Percentiles rank a stretch among this genome's conserved stretches.
phyloP scores from a whole-genome alignment of 2,888 invertebrate genomes.

The Liodrosophila aerea region DNA sequence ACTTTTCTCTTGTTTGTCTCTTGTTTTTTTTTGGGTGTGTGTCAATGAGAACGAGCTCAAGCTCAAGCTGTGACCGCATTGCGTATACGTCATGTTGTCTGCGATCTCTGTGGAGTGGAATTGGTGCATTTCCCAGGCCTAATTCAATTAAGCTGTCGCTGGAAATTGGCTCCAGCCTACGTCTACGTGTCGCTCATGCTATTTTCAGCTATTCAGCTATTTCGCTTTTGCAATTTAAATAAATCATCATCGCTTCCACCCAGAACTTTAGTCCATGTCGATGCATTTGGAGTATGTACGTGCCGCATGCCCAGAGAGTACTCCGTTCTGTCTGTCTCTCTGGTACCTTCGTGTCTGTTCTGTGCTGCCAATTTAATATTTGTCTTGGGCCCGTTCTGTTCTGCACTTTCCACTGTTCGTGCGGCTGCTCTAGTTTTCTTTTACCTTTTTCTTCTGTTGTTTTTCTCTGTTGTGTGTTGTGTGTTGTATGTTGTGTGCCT shows the following conservation, averaged over 20 bases:
- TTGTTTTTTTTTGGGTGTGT: slow-evolving; percentile 23
- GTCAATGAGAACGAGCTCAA: slow-evolving; percentile 17
- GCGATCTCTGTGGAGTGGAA: not conserved
- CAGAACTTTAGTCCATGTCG: slow-evolving; percentile 44
- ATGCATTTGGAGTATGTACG: slow-evolving; percentile 67
- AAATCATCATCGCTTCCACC: slow-evolving; percentile 73
- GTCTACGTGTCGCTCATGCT: slow-evolving; percentile 61
- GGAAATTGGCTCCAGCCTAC: slow-evolving; percentile 58
- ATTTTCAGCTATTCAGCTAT: slow-evolving; percentile 17
- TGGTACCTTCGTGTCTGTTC: slow-evolving; percentile 9
- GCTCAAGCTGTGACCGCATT: slow-evolving; percentile 23
- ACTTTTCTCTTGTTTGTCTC: not conserved
- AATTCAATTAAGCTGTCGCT: slow-evolving; percentile 74
- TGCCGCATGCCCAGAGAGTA: slow-evolving; percentile 42
- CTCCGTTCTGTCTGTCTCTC: slow-evolving; percentile 43
- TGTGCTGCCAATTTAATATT: slow-evolving; percentile 65
- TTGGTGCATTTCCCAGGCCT: slow-evolving; percentile 40
- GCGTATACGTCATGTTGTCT: slow-evolving; percentile 57
- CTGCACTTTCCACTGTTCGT: slow-evolving; percentile 69
- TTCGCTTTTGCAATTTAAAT: slow-evolving; percentile 78
- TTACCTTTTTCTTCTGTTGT: slow-evolving; percentile 25
- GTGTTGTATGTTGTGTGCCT: slow-evolving; percentile 37
- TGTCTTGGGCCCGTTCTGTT: slow-evolving; percentile 48
- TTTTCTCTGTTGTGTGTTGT: slow-evolving; percentile 14
- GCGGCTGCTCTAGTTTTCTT: slow-evolving; percentile 65